Evolutionary conservation across 2,113 vertebrate genomes (phyloP).

Genomic region (Syngnathus typhle): DNA sequence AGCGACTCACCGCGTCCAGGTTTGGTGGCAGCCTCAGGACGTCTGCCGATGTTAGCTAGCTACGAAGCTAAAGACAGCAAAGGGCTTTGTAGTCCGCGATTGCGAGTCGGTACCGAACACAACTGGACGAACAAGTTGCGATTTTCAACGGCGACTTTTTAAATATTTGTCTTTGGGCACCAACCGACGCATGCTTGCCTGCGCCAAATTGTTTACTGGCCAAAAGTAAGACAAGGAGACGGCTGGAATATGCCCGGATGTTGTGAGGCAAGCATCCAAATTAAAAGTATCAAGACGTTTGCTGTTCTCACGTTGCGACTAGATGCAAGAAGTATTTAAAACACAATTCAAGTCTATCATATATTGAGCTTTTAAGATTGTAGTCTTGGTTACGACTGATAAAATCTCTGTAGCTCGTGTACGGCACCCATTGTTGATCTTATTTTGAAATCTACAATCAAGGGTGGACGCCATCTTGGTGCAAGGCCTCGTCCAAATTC

Average conservation of each 20-base stretch:
- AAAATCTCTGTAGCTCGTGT: not conserved
- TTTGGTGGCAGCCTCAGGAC: constrained; percentile 10
- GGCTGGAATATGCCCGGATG: constrained; percentile 21
- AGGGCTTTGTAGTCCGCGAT: not conserved
- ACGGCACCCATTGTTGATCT: not conserved
- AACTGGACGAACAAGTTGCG: not conserved
- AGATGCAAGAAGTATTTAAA: not conserved
- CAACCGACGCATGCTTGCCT: constrained; percentile 9
- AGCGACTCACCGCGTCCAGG: constrained; percentile 44
- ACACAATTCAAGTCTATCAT: too few species aligned
- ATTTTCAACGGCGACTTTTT: not conserved
- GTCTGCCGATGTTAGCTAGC: constrained; percentile 36
- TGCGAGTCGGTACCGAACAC: not conserved
- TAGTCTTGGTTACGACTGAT: too few species aligned
- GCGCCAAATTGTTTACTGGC: constrained; percentile 32
- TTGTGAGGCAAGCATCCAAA: constrained; percentile 23
- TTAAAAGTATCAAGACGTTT: constrained; percentile 8
- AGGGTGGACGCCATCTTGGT: not conserved
- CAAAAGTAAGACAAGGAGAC: constrained; percentile 22
- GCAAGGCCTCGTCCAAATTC: too few species aligned
- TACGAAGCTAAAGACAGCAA: constrained; percentile 23
- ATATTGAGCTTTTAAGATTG: not conserved
- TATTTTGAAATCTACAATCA: constrained; percentile 27
- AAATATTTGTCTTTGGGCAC: constrained; percentile 5
- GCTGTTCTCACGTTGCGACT: not conserved